Evolutionary conservation across 2,113 vertebrate species (phyloP).

Genomic region (Camelus bactrianus): DNA sequence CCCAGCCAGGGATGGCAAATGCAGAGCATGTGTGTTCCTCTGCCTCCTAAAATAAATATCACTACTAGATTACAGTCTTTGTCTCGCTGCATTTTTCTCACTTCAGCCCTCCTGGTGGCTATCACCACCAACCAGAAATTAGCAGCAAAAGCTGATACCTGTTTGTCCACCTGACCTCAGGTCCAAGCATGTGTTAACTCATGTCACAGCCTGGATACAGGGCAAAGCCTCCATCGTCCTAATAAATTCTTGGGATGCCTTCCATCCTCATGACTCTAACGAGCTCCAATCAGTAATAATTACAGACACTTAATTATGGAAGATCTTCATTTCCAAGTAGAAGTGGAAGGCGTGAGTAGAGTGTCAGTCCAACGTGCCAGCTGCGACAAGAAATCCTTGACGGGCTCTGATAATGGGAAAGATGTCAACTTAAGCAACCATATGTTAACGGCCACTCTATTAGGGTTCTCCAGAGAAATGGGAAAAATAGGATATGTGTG

Average conservation of each 20-base stretch:
- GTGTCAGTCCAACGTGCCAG: not conserved
- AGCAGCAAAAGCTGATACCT: not conserved
- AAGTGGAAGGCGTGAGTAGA: constrained; percentile 14
- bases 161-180: not conserved
- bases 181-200: not conserved
- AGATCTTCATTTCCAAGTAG: not conserved
- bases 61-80: not conserved
- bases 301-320: not conserved
- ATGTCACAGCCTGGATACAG: not conserved
- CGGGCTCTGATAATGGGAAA: not conserved
- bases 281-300: constrained; percentile 27
- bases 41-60: not conserved
- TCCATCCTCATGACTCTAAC: constrained; percentile 18
- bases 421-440: not conserved
- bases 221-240: not conserved
- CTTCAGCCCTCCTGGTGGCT: not conserved
- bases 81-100: constrained; percentile 25
- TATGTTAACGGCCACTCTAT: not conserved
- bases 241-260: not conserved
- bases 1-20: not conserved
- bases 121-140: constrained; percentile 7
- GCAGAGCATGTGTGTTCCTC: not conserved
- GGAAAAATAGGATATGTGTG: not conserved
- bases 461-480: not conserved
- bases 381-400: not conserved